Percentiles rank a stretch among this genome's conserved stretches.
phyloP scores from a whole-genome alignment of 2,888 invertebrate genomes.

The Mesorhabditis sp. region DNA sequence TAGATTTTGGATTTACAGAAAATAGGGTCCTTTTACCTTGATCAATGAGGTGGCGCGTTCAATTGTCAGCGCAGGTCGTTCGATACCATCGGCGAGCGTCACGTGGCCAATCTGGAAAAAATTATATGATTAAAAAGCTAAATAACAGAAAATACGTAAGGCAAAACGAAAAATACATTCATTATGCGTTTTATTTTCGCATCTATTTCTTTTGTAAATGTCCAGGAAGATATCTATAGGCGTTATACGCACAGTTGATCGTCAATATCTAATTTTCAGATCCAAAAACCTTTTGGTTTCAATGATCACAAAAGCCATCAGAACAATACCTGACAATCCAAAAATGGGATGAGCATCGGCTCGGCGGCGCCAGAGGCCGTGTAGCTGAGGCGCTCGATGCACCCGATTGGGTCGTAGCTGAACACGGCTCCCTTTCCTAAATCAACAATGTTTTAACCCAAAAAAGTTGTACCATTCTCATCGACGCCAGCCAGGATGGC shows the following conservation, averaged over 20 bases:
- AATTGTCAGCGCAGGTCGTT: slow-evolving; percentile 66
- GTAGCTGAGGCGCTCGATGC: slow-evolving; percentile 79
- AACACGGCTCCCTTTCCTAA: slow-evolving; percentile 83
- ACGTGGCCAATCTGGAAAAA: slow-evolving; percentile 72
- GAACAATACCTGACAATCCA: slow-evolving; percentile 80
- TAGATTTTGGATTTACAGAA: slow-evolving; percentile 56
- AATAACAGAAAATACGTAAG: slow-evolving; percentile 8
- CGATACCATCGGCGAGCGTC: slow-evolving; percentile 73
- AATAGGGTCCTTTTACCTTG: slow-evolving; percentile 58
- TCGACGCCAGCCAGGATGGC: slow-evolving; percentile 93
- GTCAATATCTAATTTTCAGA: not conserved
- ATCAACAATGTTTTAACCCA: not conserved
- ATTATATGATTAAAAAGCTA: not conserved
- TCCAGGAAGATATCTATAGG: no score
- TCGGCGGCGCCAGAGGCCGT: slow-evolving; percentile 83
- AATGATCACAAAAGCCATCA: no score
- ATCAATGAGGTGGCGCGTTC: slow-evolving; percentile 80
- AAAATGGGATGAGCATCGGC: slow-evolving; percentile 79
- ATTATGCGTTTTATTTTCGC: no score
- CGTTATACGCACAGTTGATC: no score
- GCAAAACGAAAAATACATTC: not conserved
- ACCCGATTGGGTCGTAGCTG: slow-evolving; percentile 95
- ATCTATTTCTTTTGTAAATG: no score
- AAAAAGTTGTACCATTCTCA: slow-evolving; percentile 67
- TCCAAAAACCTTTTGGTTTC: not conserved